Base-by-base conservation (phyloP, 2,888 invertebrate genomes). In the Oligia fasciuncula region DNA sequence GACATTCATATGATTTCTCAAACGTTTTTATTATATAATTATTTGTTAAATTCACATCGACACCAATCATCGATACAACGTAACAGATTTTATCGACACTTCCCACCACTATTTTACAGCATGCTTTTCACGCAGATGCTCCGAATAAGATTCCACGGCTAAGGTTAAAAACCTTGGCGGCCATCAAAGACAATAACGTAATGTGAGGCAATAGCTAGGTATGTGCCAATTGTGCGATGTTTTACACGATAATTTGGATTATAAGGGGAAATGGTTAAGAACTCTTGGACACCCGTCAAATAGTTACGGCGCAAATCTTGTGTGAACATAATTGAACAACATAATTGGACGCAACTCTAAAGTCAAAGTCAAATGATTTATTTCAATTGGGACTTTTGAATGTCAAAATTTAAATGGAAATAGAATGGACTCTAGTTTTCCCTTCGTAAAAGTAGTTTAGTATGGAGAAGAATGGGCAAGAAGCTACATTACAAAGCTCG, bases 111-210 rank as follows among this genome's bases (percentile, higher is more conserved):
- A 81, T 87, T 88, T 85, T 74, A 77, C 79, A 83, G 79, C 81
- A 85, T 75, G 83, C 84, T 81, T 85, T 88, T 73, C 76, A 79
- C 76, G 83, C 86, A 87, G 79, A 80, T 87, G 88, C 73, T 85
- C 76, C 77, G 66, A 77, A 87, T 86, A 86, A 88, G 83, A 88
- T 79, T 73, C 86, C 86, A 85, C 77, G 87, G 89, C 85, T 89
- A 89, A 90, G 88, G 91, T 90, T 87, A 86, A 84, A 57, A 57
- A 73, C 83, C 74, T 75, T 72, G 79, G 85, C 80, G 81, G 82
- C 74, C 76, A 71, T 54, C 75, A 66, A 66, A 73, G 54, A 74
- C 72, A 83, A 75, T 77, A 71, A 73, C 67, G 62, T 71, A 80
- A 68, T 49, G 29, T 85, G 67, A 60, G 46, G 68, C 76, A 84